phyloP scores from a whole-genome alignment of 2,888 invertebrate species.

The Pterostichus madidus region DNA sequence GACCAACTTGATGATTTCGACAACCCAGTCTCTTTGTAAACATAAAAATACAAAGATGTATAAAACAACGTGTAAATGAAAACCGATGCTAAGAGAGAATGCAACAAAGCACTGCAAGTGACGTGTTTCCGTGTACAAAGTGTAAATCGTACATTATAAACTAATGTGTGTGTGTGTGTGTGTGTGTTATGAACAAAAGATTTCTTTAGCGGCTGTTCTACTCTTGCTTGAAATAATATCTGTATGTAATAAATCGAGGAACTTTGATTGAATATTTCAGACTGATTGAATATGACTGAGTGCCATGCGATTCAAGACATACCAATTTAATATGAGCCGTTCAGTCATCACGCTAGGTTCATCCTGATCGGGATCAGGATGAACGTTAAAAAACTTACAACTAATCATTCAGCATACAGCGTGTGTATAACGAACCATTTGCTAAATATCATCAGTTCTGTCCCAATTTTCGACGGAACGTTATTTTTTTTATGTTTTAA shows the following conservation, averaged over 20 bases:
- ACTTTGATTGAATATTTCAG: constrained; percentile 66
- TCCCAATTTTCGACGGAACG: constrained; percentile 72
- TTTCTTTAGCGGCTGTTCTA: constrained; percentile 44
- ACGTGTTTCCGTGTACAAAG: constrained; percentile 29
- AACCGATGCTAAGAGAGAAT: constrained; percentile 39
- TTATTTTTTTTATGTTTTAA: constrained; percentile 68
- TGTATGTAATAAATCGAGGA: constrained; percentile 61
- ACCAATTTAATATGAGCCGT: constrained; percentile 60
- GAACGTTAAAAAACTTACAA: constrained; percentile 55
- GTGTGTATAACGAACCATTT: constrained; percentile 67
- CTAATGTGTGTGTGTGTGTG: neutral
- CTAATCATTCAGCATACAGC: constrained; percentile 54
- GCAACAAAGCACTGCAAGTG: constrained; percentile 60
- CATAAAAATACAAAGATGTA: constrained; percentile 28
- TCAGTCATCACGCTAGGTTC: constrained; percentile 59
- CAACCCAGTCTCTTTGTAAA: constrained; percentile 63
- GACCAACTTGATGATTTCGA: constrained; percentile 40
- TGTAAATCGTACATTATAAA: constrained; percentile 37
- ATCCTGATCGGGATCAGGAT: constrained; percentile 25
- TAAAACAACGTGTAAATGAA: constrained; percentile 50
- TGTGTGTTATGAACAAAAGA: constrained; percentile 49
- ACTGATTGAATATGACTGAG: constrained; percentile 67
- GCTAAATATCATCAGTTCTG: constrained; percentile 73
- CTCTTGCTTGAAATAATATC: constrained; percentile 66
- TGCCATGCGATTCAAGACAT: constrained; percentile 60